Evolutionary conservation across 2,888 invertebrate genomes (phyloP).

Genomic region (Phengaris alcon): DNA sequence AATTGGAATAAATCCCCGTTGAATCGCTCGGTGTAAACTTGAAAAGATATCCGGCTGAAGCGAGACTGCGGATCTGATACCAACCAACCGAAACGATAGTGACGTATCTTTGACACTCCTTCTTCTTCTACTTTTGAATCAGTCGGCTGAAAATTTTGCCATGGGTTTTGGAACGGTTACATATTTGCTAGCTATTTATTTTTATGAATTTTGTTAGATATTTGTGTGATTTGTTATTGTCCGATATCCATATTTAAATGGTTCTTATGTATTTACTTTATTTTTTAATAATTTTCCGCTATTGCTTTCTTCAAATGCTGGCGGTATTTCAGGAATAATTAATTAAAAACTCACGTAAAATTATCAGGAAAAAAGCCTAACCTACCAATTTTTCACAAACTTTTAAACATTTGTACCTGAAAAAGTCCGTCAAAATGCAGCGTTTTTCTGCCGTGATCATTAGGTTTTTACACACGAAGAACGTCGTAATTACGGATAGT

Average conservation of each 20-base stretch:
- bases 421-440: conserved; percentile 4
- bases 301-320: not conserved
- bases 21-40: conserved; percentile 16
- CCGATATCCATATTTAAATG: too few species aligned
- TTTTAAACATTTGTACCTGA: not conserved
- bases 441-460: conserved; percentile 8
- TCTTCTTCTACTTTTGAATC: conserved; percentile 5
- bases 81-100: conserved; percentile 19
- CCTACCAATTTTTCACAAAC: not conserved
- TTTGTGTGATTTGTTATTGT: too few species aligned
- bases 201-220: too few species aligned
- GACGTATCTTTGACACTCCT: conserved; percentile 17
- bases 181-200: not conserved
- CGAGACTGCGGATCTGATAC: not conserved
- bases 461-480: not conserved
- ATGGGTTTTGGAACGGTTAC: not conserved
- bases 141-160: not conserved
- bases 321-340: not conserved
- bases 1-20: conserved; percentile 15
- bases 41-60: conserved; percentile 17
- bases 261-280: too few species aligned
- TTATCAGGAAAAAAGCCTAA: not conserved
- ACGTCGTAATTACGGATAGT: conserved; percentile 57
- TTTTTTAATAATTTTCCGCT: too few species aligned
- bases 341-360: not conserved